These are phyloP conservation scores for Eudemis profundana DNA, from an alignment of 2,888 invertebrate genomes.

Conservation along the genomic window DNA sequence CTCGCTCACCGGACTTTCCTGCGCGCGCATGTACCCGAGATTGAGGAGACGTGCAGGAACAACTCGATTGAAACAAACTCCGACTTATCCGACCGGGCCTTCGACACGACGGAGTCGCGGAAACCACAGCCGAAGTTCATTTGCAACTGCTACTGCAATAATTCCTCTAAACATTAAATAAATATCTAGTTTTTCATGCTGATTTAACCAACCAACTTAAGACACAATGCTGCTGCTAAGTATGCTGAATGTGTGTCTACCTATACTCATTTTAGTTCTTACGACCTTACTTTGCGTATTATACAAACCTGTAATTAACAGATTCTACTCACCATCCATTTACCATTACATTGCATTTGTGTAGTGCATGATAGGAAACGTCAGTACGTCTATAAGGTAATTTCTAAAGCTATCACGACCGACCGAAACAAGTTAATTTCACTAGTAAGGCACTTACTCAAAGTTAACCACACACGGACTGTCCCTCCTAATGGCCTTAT, in stretches of 20 bases:
- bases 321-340: too few species aligned
- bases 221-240: too few species aligned
- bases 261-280: too few species aligned
- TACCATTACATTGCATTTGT: too few species aligned
- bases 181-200: too few species aligned
- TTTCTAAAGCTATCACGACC: slow-evolving; percentile 30
- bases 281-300: too few species aligned
- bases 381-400: slow-evolving; percentile 8
- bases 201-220: too few species aligned
- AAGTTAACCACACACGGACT: slow-evolving; percentile 44
- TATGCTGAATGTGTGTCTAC: too few species aligned
- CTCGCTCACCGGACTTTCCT: slow-evolving; percentile 14
- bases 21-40: neutral
- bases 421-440: slow-evolving; percentile 31
- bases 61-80: neutral
- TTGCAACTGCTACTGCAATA: slow-evolving; percentile 29
- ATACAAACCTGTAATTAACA: too few species aligned
- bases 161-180: slow-evolving; percentile 4
- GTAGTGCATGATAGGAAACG: neutral
- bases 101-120: neutral
- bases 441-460: slow-evolving; percentile 42
- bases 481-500: slow-evolving; percentile 56
- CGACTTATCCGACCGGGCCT: neutral
- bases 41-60: slow-evolving; percentile 8
- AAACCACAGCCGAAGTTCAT: neutral